Conservation (phyloP, 2,797 vertebrate genomes). For the Lagocephalus sceleratus region DNA sequence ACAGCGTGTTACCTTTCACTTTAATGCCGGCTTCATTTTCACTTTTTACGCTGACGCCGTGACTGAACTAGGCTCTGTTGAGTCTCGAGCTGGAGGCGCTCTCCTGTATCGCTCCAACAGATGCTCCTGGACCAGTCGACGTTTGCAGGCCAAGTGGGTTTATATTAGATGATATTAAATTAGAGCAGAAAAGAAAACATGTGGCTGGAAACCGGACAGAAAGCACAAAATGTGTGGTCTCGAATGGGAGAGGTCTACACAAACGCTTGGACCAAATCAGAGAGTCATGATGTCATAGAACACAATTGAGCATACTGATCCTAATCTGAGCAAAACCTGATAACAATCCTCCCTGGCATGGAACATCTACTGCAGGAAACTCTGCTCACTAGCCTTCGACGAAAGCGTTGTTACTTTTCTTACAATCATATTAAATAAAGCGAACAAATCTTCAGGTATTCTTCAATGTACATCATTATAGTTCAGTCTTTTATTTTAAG, state of each 20-base stretch:
- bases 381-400: too few relatives aligned
- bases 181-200: constrained; percentile 33
- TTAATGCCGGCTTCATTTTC: constrained; percentile 1
- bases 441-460: too few relatives aligned
- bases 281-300: neutral
- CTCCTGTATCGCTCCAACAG: constrained; percentile 12
- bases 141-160: constrained; percentile 6
- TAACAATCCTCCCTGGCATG: neutral
- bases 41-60: constrained; percentile 21
- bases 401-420: too few relatives aligned
- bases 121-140: neutral
- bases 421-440: neutral
- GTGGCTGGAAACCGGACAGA: constrained; percentile 18
- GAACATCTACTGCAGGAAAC: too few relatives aligned
- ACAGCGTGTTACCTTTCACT: constrained; percentile 27
- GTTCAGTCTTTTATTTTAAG: too few relatives aligned
- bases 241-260: neutral
- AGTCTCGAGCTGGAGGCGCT: constrained; percentile 6
- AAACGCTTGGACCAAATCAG: constrained; percentile 10
- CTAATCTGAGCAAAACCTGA: neutral
- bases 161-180: constrained; percentile 20
- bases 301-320: neutral
- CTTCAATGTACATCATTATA: too few relatives aligned
- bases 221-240: constrained; percentile 5
- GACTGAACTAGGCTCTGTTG: constrained; percentile 13